phyloP scores from a whole-genome alignment of 2,888 invertebrate species.

The Tetranychus piercei region DNA sequence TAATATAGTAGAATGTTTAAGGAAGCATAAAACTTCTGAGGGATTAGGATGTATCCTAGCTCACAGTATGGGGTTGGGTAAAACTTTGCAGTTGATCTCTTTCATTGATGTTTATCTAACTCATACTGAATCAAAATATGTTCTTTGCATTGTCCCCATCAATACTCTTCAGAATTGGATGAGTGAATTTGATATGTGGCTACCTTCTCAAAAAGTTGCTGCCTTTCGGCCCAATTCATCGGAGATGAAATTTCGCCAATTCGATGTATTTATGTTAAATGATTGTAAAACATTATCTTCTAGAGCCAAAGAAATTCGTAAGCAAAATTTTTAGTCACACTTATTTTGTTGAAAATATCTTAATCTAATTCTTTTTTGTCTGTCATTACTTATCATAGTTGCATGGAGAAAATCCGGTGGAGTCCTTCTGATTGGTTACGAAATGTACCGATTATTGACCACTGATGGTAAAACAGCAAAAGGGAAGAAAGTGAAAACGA shows the following conservation, averaged over 20 bases:
- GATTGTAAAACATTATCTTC: slow-evolving; percentile 81
- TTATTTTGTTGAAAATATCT: background rate
- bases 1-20: slow-evolving; percentile 83
- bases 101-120: slow-evolving; percentile 44
- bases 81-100: slow-evolving; percentile 48
- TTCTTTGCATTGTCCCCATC: slow-evolving; percentile 91
- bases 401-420: slow-evolving; percentile 77
- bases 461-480: slow-evolving; percentile 50
- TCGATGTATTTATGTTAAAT: slow-evolving; percentile 71
- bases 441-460: slow-evolving; percentile 75
- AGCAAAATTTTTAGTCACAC: background rate
- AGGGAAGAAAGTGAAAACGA: slow-evolving; percentile 33
- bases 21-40: slow-evolving; percentile 58
- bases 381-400: slow-evolving; percentile 17
- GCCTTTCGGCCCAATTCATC: background rate
- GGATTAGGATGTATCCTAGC: slow-evolving; percentile 86
- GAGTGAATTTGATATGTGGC: slow-evolving; percentile 93
- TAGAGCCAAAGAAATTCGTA: slow-evolving; percentile 43
- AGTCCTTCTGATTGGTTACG: slow-evolving; percentile 87
- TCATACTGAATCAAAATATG: slow-evolving; percentile 66
- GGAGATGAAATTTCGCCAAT: slow-evolving; percentile 55
- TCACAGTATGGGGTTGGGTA: slow-evolving; percentile 98
- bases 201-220: slow-evolving; percentile 40
- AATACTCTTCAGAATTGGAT: slow-evolving; percentile 97
- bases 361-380: slow-evolving; percentile 4